Base-by-base conservation (phyloP, 2,113 vertebrate genomes). In the Acanthisitta chloris region DNA sequence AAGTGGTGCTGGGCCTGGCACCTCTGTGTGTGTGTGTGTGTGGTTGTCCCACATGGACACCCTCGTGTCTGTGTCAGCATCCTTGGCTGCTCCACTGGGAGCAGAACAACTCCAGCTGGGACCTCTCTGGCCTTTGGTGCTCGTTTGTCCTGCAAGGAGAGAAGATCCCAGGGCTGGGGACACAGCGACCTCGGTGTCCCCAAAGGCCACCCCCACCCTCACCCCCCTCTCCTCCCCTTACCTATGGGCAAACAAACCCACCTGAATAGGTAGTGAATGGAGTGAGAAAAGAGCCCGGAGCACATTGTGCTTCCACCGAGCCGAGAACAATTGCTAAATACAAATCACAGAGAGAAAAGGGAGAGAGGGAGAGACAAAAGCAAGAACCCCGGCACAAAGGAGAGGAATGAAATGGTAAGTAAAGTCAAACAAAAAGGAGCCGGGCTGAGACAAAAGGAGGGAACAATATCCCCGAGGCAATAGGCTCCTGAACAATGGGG, bases 391-490 rank as follows among this genome's bases (percentile, higher is more conserved):
- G 14, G 97, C 97, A 98, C 98, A 98, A 99, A 99, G 98, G 97
- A 97, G 97, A 97, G 97, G 98, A 99, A 99, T 99, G 99, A 99
- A 99, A 99, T 97, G 98, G 97, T 98, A 97, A 98, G 98, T 97
- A 99, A 99, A 99, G 99, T 99, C 98, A 98, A 99, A 99, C 99
- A 99, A 99, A 99, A 99, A 98, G 97, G 98, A 98, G 97, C 98
- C 91, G 85, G 97, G 98, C 96, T 98, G 98, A 99, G 98, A 99
- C 99, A 99, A 99, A 99, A 99, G 99, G 94, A 98, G 98, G 98
- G 99, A 99, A 99, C 99, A 99, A 99, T 99, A 97, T 98, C 95
- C 98, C 98, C 98, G 98, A 99, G 99, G 99, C 99, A 99, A 99
- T 99, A 98, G 99, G 98, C 97, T 98, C 81, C 67, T 83, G 98